A percentile compares a stretch with the other conserved stretches of the same genome.
phyloP scores from a whole-genome alignment of 2,888 invertebrate genomes.

The Podabrus alpinus region DNA sequence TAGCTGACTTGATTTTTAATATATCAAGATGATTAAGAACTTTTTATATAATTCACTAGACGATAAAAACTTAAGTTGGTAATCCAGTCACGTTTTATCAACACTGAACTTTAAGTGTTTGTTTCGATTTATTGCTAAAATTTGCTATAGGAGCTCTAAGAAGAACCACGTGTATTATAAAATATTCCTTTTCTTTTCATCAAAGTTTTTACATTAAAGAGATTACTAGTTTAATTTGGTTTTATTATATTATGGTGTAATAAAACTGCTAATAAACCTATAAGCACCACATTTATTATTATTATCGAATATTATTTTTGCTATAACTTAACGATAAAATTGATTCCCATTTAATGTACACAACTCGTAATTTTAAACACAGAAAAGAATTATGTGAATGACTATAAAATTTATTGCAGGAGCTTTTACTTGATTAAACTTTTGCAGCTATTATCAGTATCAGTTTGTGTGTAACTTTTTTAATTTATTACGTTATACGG shows the following conservation, averaged over 20 bases:
- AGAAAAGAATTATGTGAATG: not conserved
- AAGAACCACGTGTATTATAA: not conserved
- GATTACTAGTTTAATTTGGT: not conserved
- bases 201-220: not conserved
- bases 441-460: not conserved
- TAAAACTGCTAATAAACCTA: not conserved
- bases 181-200: not conserved
- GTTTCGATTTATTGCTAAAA: constrained; percentile 12
- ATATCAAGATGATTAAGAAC: constrained; percentile 2
- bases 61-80: not conserved
- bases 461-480: not conserved
- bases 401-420: not conserved
- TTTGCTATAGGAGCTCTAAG: constrained; percentile 6
- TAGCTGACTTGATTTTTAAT: not conserved
- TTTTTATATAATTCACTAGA: not conserved
- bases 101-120: constrained; percentile 10
- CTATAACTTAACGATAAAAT: not conserved
- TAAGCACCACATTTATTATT: not conserved
- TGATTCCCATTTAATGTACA: not conserved
- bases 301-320: too few species aligned
- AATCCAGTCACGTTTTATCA: constrained; percentile 16
- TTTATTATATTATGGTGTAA: not conserved
- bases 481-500: not conserved
- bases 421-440: not conserved
- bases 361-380: not conserved